Conservation (phyloP, 2,888 invertebrate genomes). For the Plusia festucae region DNA sequence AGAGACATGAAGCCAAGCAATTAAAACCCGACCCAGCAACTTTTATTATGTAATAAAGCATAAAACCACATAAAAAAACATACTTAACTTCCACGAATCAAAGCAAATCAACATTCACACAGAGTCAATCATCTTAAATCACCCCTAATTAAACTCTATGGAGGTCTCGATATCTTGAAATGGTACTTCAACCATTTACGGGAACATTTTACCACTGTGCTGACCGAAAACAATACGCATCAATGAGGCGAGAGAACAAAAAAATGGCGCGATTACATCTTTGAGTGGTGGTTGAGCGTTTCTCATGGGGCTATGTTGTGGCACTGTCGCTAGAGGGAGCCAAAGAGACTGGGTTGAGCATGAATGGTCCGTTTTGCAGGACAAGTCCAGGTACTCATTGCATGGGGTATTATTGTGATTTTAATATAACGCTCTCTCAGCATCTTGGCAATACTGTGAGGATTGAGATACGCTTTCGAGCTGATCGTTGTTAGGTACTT, state of each 20-base stretch:
- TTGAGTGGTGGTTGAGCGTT: slow-evolving; percentile 80
- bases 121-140: slow-evolving; percentile 64
- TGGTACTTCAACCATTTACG: slow-evolving; percentile 77
- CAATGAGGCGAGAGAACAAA: slow-evolving; percentile 78
- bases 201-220: slow-evolving; percentile 74
- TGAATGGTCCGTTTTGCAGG: slow-evolving; percentile 12
- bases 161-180: slow-evolving; percentile 82
- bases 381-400: background rate
- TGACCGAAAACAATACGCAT: slow-evolving; percentile 79
- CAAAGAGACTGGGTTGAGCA: slow-evolving; percentile 64
- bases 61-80: slow-evolving; percentile 14
- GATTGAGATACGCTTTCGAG: no score
- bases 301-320: slow-evolving; percentile 89
- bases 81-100: slow-evolving; percentile 26
- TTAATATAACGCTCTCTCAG: background rate
- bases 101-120: slow-evolving; percentile 62
- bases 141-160: slow-evolving; percentile 74
- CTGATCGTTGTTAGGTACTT: no score
- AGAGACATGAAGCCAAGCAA: background rate
- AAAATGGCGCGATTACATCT: slow-evolving; percentile 88
- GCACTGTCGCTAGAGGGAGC: slow-evolving; percentile 86
- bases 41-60: background rate
- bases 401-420: no score
- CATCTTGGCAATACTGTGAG: background rate
- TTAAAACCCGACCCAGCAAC: background rate